Base-by-base conservation (phyloP, 2,113 vertebrate genomes). In the Lasiurus borealis region DNA sequence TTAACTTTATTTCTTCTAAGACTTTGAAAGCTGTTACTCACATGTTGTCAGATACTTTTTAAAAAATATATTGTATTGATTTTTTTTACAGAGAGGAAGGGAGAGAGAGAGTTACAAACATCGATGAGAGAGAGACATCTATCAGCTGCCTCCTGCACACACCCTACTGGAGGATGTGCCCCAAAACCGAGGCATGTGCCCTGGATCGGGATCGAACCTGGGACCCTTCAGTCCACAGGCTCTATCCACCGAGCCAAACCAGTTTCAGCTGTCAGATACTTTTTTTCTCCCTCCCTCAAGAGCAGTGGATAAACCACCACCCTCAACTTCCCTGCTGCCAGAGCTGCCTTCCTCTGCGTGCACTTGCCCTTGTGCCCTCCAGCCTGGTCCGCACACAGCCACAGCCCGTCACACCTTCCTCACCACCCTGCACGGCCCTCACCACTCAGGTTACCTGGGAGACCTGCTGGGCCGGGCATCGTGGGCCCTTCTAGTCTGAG, bases 1-100 rank as follows among this genome's bases (percentile, higher is more conserved):
- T 83, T 96, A 89, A 34, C 50, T 80, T 95, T 31, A 71, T 88
- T 95, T 85, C 21, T 76, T 94, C 52, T 85, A 31, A 77, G 68
- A 69, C 91, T 86, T 94, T 81, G 59, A 52, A 85, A 93, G 71
- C 50, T 77, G 14, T 77, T 84, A 36, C 48, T 75, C 78, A 88
- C 18, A 31, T 82, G 2, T 54, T 90, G 1, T 76, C 73, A 77
- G n/a, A 50, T 40, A 81, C 0, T 12, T 12, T 83, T 78, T 95
- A 40, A 40, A 40, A 40, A 40, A 40, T 40, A 40, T 40, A 40
- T 40, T 40, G 40, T 40, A 40, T 40, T 40, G 40, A 40, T 40
- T n/a, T n/a, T n/a, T n/a, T n/a, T n/a, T 40, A 40, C 40, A 40
- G 40, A 40, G 40, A 40, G 40, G 40, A 40, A 40, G 40, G 40